Evolutionary conservation across 1,140 invertebrate species (phyloP).

Genomic region (Pseudachorutes palmiensis): DNA sequence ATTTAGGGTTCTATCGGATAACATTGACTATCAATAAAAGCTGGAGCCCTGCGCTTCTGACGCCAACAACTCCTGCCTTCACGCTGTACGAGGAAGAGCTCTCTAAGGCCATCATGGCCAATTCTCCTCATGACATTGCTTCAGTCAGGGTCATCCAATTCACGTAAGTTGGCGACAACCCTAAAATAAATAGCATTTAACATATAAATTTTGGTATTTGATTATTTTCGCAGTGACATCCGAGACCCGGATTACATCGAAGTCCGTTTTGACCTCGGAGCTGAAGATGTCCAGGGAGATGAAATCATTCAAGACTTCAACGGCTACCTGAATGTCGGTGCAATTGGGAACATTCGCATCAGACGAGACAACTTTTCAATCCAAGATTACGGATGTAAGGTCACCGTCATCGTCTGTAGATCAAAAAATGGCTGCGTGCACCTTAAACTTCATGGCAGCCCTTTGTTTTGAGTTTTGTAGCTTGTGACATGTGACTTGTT

Average conservation of each 20-base stretch:
- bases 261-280: conserved; percentile 31
- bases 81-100: conserved; percentile 27
- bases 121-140: conserved; percentile 22
- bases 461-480: background rate
- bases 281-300: conserved; percentile 18
- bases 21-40: conserved; percentile 31
- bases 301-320: conserved; percentile 27
- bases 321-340: conserved; percentile 44
- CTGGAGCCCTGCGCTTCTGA: conserved; percentile 32
- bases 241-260: conserved; percentile 24
- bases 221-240: conserved; percentile 26
- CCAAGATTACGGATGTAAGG: conserved; percentile 46
- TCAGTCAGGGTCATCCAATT: conserved; percentile 30
- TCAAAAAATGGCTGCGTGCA: background rate
- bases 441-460: no score
- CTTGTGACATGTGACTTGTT: background rate
- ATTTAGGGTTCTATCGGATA: conserved; percentile 31
- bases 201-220: background rate
- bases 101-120: conserved; percentile 13
- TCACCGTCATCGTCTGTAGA: conserved; percentile 30
- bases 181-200: background rate
- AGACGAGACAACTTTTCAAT: conserved; percentile 47
- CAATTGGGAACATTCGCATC: conserved; percentile 43
- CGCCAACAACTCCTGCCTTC: conserved; percentile 17
- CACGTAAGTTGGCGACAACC: conserved; percentile 24